Evolutionary conservation across 2,113 vertebrate species (phyloP).

Genomic region (Ondatra zibethicus): DNA sequence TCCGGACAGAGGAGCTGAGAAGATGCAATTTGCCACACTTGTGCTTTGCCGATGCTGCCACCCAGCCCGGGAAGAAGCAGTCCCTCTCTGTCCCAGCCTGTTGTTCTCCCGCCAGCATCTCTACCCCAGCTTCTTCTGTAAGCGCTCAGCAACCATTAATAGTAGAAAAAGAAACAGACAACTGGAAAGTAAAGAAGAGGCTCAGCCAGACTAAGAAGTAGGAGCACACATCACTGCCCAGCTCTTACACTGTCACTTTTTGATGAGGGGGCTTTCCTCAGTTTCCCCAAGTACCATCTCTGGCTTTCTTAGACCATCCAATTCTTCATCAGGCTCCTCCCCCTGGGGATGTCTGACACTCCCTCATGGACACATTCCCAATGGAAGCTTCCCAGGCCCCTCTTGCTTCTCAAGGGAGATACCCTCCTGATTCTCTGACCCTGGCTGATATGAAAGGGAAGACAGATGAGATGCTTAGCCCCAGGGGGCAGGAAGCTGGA

Average conservation of each 20-base stretch:
- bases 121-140: neutral
- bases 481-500: neutral
- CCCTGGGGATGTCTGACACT: neutral
- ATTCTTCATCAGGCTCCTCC: neutral
- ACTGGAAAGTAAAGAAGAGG: neutral
- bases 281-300: neutral
- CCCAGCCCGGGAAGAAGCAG: neutral
- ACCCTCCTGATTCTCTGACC: neutral
- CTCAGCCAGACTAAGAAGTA: neutral
- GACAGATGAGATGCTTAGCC: slow-evolving; percentile 33
- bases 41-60: neutral
- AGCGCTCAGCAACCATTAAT: neutral
- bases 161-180: neutral
- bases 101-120: neutral
- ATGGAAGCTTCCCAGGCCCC: neutral
- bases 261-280: neutral
- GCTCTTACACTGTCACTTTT: neutral
- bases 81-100: neutral
- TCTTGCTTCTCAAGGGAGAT: neutral
- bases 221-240: neutral
- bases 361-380: neutral
- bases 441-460: slow-evolving; percentile 33
- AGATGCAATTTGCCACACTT: neutral
- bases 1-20: neutral
- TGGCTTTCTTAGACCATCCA: neutral